A percentile compares a stretch with the other conserved stretches of the same genome.
These are phyloP conservation scores for Galerucella calmariensis DNA, from an alignment of 2,888 invertebrate species.

Conservation along the genomic window DNA sequence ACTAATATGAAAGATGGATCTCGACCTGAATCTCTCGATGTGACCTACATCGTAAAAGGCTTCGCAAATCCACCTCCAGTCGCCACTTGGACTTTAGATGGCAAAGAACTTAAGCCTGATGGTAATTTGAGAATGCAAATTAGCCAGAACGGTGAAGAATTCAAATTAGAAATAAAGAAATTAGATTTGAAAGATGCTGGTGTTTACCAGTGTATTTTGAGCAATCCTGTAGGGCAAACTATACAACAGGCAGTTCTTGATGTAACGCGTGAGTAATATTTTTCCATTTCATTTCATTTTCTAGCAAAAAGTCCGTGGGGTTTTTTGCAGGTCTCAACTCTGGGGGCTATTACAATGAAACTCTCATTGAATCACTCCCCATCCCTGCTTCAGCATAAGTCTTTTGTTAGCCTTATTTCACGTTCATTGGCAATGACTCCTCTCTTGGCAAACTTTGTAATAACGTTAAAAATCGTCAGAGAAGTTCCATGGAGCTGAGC, in stretches of 20 bases:
- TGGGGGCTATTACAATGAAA: too few species aligned
- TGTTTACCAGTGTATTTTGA: constrained; percentile 82
- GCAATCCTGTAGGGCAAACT: constrained; percentile 86
- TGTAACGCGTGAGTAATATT: constrained; percentile 73
- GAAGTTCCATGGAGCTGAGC: too few species aligned
- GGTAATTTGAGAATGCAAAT: constrained; percentile 70
- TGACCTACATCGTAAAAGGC: constrained; percentile 82
- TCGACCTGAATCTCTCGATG: constrained; percentile 83
- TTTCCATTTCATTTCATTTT: too few species aligned
- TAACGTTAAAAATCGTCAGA: too few species aligned
- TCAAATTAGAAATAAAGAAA: constrained; percentile 78
- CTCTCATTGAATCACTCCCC: too few species aligned
- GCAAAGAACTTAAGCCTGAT: constrained; percentile 75
- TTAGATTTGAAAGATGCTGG: constrained; percentile 81
- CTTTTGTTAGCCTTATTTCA: too few species aligned
- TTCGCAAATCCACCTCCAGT: constrained; percentile 81
- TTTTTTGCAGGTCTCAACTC: too few species aligned
- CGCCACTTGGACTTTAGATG: constrained; percentile 83
- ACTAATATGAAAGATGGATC: constrained; percentile 80
- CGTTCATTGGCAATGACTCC: too few species aligned
- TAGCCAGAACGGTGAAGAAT: constrained; percentile 75
- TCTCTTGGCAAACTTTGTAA: too few species aligned
- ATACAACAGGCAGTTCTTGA: constrained; percentile 77
- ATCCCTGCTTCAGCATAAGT: too few species aligned
- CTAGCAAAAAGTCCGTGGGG: too few species aligned